phyloP scores from a whole-genome alignment of 2,797 vertebrate species.

The Phrynocephalus forsythii region DNA sequence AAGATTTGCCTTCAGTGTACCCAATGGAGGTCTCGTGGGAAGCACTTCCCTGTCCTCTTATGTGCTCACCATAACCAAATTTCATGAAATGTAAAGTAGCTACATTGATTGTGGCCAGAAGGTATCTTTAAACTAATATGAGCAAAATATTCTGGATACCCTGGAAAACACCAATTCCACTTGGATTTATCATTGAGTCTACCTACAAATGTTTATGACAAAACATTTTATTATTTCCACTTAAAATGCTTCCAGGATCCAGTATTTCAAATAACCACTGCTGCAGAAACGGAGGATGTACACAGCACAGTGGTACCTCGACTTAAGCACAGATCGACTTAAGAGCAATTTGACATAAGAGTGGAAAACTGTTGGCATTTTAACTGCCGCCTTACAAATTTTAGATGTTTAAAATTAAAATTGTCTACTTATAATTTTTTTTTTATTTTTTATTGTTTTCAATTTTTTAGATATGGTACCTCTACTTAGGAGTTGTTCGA shows the following conservation, averaged over 20 bases:
- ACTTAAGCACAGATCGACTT: too few relatives aligned
- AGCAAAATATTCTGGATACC: neutral
- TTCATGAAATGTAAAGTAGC: neutral
- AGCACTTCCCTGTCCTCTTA: too few relatives aligned
- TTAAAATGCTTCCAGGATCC: neutral
- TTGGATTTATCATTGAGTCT: neutral
- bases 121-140: neutral
- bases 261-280: neutral
- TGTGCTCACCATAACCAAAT: neutral
- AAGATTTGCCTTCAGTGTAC: neutral
- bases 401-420: too few relatives aligned
- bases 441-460: too few relatives aligned
- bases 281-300: neutral
- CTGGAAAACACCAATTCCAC: neutral
- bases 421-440: too few relatives aligned
- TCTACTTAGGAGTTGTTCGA: too few relatives aligned
- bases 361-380: too few relatives aligned
- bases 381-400: too few relatives aligned
- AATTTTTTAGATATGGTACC: too few relatives aligned
- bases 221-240: neutral
- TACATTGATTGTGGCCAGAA: neutral
- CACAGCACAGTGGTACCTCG: neutral
- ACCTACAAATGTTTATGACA: neutral
- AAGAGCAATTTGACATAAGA: too few relatives aligned
- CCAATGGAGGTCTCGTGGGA: neutral